phyloP scores from a whole-genome alignment of 2,797 vertebrate genomes.

The Aldrovandia affinis region DNA sequence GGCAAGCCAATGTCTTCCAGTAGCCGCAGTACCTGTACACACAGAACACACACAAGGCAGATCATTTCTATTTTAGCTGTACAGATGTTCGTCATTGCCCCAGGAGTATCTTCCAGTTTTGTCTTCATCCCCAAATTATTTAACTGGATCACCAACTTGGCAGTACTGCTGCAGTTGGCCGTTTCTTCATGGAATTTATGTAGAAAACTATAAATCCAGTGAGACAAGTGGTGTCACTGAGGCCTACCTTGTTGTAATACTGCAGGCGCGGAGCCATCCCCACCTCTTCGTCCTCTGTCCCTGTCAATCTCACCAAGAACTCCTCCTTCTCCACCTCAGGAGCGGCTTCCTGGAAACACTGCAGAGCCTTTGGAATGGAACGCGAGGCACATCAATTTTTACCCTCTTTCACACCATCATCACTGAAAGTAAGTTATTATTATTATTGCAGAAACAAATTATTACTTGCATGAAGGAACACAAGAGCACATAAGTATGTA shows the following conservation, averaged over 20 bases:
- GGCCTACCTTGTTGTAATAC: conserved; percentile 90
- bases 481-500: too few relatives aligned
- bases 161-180: not conserved
- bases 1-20: conserved; percentile 87
- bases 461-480: too few relatives aligned
- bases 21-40: conserved; percentile 82
- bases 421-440: too few relatives aligned
- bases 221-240: not conserved
- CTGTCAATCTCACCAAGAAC: conserved; percentile 84
- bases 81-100: too few relatives aligned
- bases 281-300: conserved; percentile 78
- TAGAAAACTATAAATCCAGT: not conserved
- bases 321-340: conserved; percentile 91
- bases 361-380: conserved; percentile 77
- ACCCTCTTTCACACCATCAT: too few relatives aligned
- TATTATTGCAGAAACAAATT: too few relatives aligned
- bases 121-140: too few relatives aligned
- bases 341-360: conserved; percentile 88
- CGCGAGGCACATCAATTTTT: not conserved
- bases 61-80: too few relatives aligned
- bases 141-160: not conserved
- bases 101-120: not conserved
- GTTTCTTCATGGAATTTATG: too few relatives aligned
- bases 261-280: conserved; percentile 75
- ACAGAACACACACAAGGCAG: not conserved